Evolutionary conservation across 1,140 invertebrate species (phyloP), one percentile per base, ranked within the genome.

Genomic region (Polypedilum pembai): DNA sequence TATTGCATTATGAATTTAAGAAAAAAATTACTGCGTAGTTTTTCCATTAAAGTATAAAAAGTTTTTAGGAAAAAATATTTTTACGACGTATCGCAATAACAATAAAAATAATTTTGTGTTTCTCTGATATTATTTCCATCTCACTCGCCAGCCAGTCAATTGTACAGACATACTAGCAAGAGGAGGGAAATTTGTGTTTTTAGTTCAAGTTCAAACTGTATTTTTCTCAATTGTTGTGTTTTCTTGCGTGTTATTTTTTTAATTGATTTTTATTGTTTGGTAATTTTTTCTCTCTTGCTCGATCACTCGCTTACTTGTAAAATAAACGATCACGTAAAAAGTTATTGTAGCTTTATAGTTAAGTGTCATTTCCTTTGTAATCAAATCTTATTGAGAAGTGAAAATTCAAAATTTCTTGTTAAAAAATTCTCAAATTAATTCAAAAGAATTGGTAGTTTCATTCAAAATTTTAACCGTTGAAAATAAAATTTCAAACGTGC

Each of bases 191-290:
- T n/a, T n/a, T 56, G 45, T 56, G 45, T 69, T 18, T 69, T 69
- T 69, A 18, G 65, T 69, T 69, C 65, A 69, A 69, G 65, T 69
- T 69, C 65, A 69, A 56, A 56, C 45, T 56, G 45, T 69, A 69
- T 69, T 18, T 18, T 69, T 69, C 24, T 33, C 65, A 21, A 69
- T 69, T 69, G 65, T 69, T 69, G 45, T 56, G n/a, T 56, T 56
- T 56, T 69, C 65, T 69, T 69, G 65, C 65, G 65, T 69, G 65
- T 21, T 69, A 69, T 69, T 69, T 69, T 33, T 56, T 21, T 69
- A 69, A 69, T 69, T 69, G 65, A 69, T 69, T 69, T 10, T 69
- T 69, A 69, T 69, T 18, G 65, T 69, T 69, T 69, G 20, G 65
- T 69, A 69, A 69, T 69, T 18, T 69, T 69, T 18, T 8, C 17